Conservation (phyloP, 2,113 vertebrate species). For the Balaeniceps rex region DNA sequence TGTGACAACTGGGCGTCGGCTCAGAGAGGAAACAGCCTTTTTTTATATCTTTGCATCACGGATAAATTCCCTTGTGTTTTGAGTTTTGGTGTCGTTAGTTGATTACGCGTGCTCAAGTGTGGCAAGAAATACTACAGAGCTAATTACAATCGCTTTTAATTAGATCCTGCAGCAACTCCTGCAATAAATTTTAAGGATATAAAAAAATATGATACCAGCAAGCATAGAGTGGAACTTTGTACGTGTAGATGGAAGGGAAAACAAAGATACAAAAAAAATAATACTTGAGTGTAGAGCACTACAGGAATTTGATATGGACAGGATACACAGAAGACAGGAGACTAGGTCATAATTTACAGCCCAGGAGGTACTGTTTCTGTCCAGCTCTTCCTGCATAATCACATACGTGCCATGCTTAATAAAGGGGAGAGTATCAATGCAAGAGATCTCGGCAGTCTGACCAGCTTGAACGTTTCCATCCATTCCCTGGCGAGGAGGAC, state of each 20-base stretch:
- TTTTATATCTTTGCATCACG: neutral
- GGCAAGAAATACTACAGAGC: conserved; percentile 50
- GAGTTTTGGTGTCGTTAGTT: neutral
- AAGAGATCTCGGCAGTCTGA: neutral
- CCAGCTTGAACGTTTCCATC: neutral
- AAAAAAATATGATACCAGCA: neutral
- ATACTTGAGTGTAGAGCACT: neutral
- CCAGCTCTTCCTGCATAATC: neutral
- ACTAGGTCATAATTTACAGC: neutral
- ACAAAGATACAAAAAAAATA: neutral
- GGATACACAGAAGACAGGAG: neutral
- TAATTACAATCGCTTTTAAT: conserved; percentile 54
- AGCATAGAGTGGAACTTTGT: neutral
- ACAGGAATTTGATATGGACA: neutral
- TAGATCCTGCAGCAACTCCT: conserved; percentile 30
- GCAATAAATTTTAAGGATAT: neutral
- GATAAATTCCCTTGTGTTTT: conserved; percentile 6
- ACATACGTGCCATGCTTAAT: neutral
- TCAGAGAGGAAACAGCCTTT: neutral
- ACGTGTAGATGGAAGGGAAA: neutral
- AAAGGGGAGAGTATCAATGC: neutral
- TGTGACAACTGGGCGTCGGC: neutral
- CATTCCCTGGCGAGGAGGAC: neutral
- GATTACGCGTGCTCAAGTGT: conserved; percentile 43
- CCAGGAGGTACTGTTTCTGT: neutral